Conservation (phyloP, 2,888 invertebrate species). For the Eristalinus sepulchralis region DNA sequence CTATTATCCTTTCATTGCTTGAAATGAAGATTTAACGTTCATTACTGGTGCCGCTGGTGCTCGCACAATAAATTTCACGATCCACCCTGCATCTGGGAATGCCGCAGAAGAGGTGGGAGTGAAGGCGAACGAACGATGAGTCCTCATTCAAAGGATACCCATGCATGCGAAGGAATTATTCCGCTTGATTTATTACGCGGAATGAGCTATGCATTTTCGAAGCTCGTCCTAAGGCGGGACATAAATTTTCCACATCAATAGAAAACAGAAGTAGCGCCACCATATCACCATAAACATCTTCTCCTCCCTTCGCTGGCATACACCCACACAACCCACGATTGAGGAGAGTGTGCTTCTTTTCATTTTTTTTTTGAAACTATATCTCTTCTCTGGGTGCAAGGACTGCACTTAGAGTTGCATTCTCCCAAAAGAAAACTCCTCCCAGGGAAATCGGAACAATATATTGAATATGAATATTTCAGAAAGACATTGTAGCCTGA, state of each 20-base stretch:
- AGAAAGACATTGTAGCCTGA: conserved; percentile 6
- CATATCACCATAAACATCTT: conserved; percentile 52
- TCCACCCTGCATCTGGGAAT: not conserved
- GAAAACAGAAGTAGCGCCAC: conserved; percentile 54
- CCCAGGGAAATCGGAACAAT: conserved; percentile 35
- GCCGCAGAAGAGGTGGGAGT: not conserved
- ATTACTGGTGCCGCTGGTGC: conserved; percentile 40
- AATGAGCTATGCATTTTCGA: conserved; percentile 70
- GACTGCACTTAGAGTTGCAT: not conserved
- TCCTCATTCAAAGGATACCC: conserved; percentile 3
- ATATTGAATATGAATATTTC: conserved; percentile 60
- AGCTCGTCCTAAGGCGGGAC: conserved; percentile 64
- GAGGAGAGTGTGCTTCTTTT: not conserved
- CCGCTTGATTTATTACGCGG: conserved; percentile 67
- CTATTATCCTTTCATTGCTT: conserved; percentile 65
- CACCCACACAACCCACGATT: not conserved
- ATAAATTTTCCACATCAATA: conserved; percentile 67
- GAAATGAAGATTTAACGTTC: conserved; percentile 68
- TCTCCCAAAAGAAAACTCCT: not conserved
- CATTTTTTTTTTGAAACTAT: not conserved
- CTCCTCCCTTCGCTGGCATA: not conserved
- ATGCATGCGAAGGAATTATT: conserved; percentile 69
- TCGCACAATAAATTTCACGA: conserved; percentile 50
- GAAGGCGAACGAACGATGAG: not conserved
- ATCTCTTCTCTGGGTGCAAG: conserved; percentile 10